Percentiles rank a stretch among this genome's conserved stretches.
phyloP scores from a whole-genome alignment of 2,113 vertebrate species.

The Sceloporus tristichus region DNA sequence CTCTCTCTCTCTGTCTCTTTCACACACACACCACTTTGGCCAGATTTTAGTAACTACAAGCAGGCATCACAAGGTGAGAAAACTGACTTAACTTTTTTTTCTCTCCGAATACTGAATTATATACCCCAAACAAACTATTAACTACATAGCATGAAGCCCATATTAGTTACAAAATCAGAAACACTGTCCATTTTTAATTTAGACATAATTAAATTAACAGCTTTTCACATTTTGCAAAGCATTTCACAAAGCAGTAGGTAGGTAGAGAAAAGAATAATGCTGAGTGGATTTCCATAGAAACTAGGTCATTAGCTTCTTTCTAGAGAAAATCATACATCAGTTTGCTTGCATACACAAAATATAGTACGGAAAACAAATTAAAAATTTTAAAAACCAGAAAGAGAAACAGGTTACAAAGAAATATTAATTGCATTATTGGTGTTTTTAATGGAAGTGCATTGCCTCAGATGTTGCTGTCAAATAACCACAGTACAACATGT shows the following conservation, averaged over 20 bases:
- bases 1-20: too few relatives aligned
- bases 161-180: conserved; percentile 28
- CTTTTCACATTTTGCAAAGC: conserved; percentile 51
- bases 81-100: not conserved
- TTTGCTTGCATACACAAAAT: conserved; percentile 32
- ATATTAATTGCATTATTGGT: not conserved
- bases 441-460: not conserved
- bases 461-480: too few relatives aligned
- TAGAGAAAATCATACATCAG: conserved; percentile 45
- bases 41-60: too few relatives aligned
- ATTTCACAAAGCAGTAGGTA: conserved; percentile 52
- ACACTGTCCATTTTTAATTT: conserved; percentile 12
- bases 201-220: conserved; percentile 49
- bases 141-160: conserved; percentile 20
- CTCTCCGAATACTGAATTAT: conserved; percentile 38
- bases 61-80: too few relatives aligned
- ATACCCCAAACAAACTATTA: conserved; percentile 35
- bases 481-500: too few relatives aligned
- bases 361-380: not conserved
- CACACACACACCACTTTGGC: too few relatives aligned
- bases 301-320: conserved; percentile 57
- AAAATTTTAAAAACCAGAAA: too few relatives aligned
- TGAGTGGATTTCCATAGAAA: conserved; percentile 62
- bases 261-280: conserved; percentile 40
- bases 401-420: not conserved